Conservation (phyloP, 2,888 invertebrate species). For the Cyclophora punctaria region DNA sequence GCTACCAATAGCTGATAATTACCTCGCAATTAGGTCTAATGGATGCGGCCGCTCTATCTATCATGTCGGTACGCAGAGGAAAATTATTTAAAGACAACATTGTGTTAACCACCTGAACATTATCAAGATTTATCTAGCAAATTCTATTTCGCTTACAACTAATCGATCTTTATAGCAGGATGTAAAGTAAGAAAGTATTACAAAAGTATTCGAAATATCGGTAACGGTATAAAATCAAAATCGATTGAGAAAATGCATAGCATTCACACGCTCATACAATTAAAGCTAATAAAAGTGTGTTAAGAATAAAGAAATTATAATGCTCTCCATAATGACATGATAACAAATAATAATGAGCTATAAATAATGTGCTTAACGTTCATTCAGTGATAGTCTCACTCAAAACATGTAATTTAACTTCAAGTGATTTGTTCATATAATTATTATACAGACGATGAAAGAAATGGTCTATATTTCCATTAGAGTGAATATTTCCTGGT, state of each 20-base stretch:
- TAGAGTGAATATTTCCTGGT: slow-evolving; percentile 40
- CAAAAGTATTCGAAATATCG: too few relatives aligned
- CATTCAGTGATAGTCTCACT: slow-evolving; percentile 1
- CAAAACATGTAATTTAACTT: slow-evolving; percentile 8
- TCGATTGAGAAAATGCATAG: too few relatives aligned
- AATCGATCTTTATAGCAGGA: too few relatives aligned
- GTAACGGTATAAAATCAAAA: too few relatives aligned
- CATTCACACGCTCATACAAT: too few relatives aligned
- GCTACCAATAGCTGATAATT: slow-evolving; percentile 53
- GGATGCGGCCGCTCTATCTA: slow-evolving; percentile 26
- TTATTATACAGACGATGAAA: slow-evolving; percentile 25
- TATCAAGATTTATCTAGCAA: slow-evolving; percentile 20
- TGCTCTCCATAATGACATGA: too few relatives aligned
- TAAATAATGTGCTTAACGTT: slow-evolving; percentile 1
- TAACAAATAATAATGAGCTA: slow-evolving; percentile 19
- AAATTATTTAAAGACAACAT: slow-evolving; percentile 42
- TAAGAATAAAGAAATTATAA: too few relatives aligned
- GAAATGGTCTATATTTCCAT: slow-evolving; percentile 24
- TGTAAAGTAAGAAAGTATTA: too few relatives aligned
- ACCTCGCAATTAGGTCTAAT: slow-evolving; percentile 55
- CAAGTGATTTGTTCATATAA: slow-evolving; percentile 16
- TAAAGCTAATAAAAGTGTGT: too few relatives aligned
- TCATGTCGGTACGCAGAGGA: slow-evolving; percentile 24
- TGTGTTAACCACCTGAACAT: slow-evolving; percentile 27
- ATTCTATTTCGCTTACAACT: too few relatives aligned